Evolutionary conservation across 2,113 vertebrate species (phyloP).

Genomic region (Romanogobio albipinnatus): DNA sequence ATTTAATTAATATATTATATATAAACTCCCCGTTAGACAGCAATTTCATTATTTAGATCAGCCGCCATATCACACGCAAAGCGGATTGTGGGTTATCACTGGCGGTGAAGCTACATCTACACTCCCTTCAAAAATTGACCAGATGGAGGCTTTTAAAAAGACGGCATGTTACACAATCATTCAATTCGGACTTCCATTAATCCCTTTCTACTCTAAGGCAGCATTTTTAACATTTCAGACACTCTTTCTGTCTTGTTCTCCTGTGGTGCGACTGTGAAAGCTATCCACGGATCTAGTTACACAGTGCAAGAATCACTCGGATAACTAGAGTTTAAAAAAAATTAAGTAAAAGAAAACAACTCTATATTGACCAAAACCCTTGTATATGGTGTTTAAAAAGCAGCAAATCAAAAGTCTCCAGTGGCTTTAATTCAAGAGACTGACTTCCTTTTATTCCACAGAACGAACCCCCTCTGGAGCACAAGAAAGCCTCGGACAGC

Average conservation of each 20-base stretch:
- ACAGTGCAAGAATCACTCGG: not conserved
- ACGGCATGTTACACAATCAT: not conserved
- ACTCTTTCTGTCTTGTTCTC: not conserved
- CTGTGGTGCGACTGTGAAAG: not conserved
- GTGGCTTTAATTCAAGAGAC: slow-evolving; percentile 70
- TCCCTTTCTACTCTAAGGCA: not conserved
- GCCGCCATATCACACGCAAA: not conserved
- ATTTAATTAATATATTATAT: too few species aligned
- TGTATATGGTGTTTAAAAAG: slow-evolving; percentile 49
- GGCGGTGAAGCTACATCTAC: not conserved
- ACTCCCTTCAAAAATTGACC: not conserved
- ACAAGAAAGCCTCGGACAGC: slow-evolving; percentile 67
- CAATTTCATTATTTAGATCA: not conserved
- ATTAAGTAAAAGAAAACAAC: slow-evolving; percentile 8
- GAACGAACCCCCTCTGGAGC: slow-evolving; percentile 67
- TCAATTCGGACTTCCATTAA: slow-evolving; percentile 2
- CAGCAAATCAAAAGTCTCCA: slow-evolving; percentile 64
- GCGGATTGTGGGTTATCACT: not conserved
- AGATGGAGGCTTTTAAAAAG: slow-evolving; percentile 9
- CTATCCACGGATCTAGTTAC: not conserved
- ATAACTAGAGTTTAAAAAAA: not conserved
- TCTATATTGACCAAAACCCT: slow-evolving; percentile 26
- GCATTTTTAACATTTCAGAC: not conserved
- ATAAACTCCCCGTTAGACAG: not conserved
- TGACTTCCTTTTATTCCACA: slow-evolving; percentile 64